Conservation (phyloP, 2,888 invertebrate species). For the Heliconius erato region DNA sequence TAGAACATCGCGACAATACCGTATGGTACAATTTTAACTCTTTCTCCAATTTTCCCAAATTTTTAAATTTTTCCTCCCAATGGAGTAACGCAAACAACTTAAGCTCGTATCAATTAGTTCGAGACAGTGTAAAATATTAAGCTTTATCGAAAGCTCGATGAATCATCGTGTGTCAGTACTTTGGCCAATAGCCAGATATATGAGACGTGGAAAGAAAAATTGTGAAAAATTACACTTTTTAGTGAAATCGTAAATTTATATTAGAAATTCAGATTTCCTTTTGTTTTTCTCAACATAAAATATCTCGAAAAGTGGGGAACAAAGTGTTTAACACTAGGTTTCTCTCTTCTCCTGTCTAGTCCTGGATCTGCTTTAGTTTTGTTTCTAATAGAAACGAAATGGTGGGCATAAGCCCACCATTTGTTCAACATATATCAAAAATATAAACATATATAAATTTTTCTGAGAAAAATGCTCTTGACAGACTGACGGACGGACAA, state of each 20-base stretch:
- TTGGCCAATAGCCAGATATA: conserved; percentile 27
- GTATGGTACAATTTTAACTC: background rate
- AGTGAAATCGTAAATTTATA: conserved; percentile 1
- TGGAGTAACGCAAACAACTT: conserved; percentile 9
- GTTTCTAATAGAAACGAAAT: no score
- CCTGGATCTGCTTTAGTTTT: no score
- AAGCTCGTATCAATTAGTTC: conserved; percentile 21
- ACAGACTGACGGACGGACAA: no score
- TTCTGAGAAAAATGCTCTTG: no score
- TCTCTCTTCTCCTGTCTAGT: no score
- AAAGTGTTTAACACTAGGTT: no score
- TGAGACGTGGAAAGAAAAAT: conserved; percentile 4
- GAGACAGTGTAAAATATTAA: conserved; percentile 27
- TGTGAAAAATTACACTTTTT: conserved; percentile 16
- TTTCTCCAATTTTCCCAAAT: background rate
- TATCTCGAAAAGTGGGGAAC: no score
- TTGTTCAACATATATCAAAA: no score
- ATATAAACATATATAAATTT: no score
- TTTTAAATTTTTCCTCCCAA: conserved; percentile 6
- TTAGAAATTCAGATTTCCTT: background rate
- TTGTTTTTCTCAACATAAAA: background rate
- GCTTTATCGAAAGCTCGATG: conserved; percentile 18
- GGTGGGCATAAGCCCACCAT: no score
- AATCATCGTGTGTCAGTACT: conserved; percentile 19
- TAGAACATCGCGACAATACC: background rate